A percentile compares a stretch with the other conserved stretches of the same genome.
These are phyloP conservation scores for Riptortus pedestris DNA, from an alignment of 1,140 invertebrate species.

Conservation along the genomic window DNA sequence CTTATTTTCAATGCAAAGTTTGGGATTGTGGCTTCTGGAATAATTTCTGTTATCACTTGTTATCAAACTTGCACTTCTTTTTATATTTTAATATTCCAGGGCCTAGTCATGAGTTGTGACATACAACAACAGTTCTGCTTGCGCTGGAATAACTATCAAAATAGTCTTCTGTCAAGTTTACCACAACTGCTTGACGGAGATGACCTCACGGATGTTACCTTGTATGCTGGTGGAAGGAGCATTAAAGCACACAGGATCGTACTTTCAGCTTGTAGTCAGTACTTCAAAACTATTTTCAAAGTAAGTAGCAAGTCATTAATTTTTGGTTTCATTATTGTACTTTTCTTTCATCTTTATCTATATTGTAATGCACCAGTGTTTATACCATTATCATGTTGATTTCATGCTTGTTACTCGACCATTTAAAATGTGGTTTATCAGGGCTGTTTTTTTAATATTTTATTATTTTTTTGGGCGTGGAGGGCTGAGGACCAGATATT, in stretches of 20 bases:
- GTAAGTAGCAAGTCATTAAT: conserved; percentile 38
- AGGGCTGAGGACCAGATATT: too few relatives aligned
- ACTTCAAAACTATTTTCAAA: conserved; percentile 82
- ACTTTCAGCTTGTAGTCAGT: conserved; percentile 80
- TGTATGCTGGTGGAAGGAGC: conserved; percentile 68
- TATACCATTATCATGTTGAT: too few relatives aligned
- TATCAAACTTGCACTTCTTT: not conserved
- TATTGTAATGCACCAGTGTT: too few relatives aligned
- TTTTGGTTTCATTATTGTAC: too few relatives aligned
- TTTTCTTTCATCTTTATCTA: too few relatives aligned
- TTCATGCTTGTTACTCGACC: too few relatives aligned
- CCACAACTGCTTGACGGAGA: conserved; percentile 71
- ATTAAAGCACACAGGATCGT: conserved; percentile 78
- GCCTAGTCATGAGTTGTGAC: conserved; percentile 40
- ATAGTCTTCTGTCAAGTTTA: conserved; percentile 70
- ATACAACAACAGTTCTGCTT: conserved; percentile 62
- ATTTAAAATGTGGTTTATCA: too few relatives aligned
- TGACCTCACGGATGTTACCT: conserved; percentile 77
- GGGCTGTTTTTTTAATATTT: too few relatives aligned
- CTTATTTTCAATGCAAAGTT: too few relatives aligned
- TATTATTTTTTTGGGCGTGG: too few relatives aligned
- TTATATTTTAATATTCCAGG: not conserved
- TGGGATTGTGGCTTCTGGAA: too few relatives aligned
- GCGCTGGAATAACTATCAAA: conserved; percentile 66
- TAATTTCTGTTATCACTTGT: not conserved